Conservation (phyloP, 92 coral and sea anemone genomes). For the Nematostella vectensis region DNA sequence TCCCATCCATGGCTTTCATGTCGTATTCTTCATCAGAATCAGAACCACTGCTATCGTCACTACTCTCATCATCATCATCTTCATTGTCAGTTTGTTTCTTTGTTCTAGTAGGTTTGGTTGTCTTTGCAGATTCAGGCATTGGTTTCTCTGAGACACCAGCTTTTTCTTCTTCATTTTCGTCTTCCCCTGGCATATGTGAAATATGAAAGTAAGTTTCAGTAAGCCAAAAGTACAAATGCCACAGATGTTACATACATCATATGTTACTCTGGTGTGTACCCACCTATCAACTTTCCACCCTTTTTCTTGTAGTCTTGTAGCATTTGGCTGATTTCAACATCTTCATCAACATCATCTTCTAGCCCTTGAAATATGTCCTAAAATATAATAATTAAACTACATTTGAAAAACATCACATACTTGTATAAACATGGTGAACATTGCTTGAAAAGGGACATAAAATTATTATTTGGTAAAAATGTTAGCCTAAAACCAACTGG, state of each 20-base stretch:
- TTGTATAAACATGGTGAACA: too few relatives aligned
- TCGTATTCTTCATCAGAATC: conserved; percentile 75
- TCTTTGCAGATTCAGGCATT: neutral
- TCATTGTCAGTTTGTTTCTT: neutral
- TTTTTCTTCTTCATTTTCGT: too few relatives aligned
- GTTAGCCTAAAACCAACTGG: too few relatives aligned
- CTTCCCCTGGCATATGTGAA: too few relatives aligned
- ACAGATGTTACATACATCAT: too few relatives aligned
- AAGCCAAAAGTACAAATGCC: too few relatives aligned
- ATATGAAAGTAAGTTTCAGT: too few relatives aligned
- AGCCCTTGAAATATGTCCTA: conserved; percentile 89
- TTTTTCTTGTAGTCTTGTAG: conserved; percentile 72
- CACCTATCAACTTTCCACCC: conserved; percentile 72
- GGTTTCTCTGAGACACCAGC: neutral
- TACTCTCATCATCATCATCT: conserved; percentile 20
- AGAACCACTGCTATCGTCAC: conserved; percentile 38
- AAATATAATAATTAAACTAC: neutral
- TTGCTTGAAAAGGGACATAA: too few relatives aligned
- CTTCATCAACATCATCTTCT: conserved; percentile 85
- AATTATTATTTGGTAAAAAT: too few relatives aligned
- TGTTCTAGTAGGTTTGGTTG: neutral
- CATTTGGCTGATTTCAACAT: conserved; percentile 83
- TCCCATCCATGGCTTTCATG: conserved; percentile 28
- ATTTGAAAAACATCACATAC: too few relatives aligned
- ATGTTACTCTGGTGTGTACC: too few relatives aligned